Base-by-base conservation (phyloP, 2,888 invertebrate species). In the Tetragonula carbonaria region DNA sequence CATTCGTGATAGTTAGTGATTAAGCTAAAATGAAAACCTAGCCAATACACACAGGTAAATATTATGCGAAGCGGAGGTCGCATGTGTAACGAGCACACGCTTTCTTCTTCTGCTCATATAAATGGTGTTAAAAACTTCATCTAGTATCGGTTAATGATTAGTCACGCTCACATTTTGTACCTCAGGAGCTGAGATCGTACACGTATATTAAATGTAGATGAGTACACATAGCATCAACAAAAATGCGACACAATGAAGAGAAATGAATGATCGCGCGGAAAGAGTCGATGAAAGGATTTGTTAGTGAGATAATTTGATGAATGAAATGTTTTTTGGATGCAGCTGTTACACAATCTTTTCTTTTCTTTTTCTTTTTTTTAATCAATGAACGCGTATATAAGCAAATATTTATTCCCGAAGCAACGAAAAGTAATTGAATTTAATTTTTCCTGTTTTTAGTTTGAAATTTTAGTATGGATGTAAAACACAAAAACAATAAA, bases 161-260 rank as follows among this genome's bases (percentile, higher is more conserved):
- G 91, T 92, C 78, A 90, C 88, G 86, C 90, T 91, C 91, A 89
- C 91, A 90, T 59, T 90, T 88, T 91, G 92, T 94, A 94, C 94
- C 94, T 94, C 94, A 94, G 94, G 94, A 94, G 94, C 91, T 94
- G 94, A 94, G 94, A 94, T 94, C 93, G 93, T 91, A 92, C 91
- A 92, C 92, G 90, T 70, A 73, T 66, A 57, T 11, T 23, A 74
- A 65, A 74, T 21, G 74, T 53, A 53, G 63, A 13, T 66, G 33
- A 65, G 55, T 55, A 55, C 8, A 73, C 57, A 85, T 59, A 50
- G 50, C 71, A 82, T 90, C 91, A 93, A 93, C 88, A 89, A 88
- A 90, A 74, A 80, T 84, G 79, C 65, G 73, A 85, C 71, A 53
- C 59, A 71, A 66, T 33, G 72, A 72, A 33, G 55, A 76, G 75